Percentiles rank a stretch among this genome's conserved stretches.
These are phyloP conservation scores for Euura saliciscinereae DNA, from an alignment of 1,140 invertebrate genomes.

Conservation along the genomic window DNA sequence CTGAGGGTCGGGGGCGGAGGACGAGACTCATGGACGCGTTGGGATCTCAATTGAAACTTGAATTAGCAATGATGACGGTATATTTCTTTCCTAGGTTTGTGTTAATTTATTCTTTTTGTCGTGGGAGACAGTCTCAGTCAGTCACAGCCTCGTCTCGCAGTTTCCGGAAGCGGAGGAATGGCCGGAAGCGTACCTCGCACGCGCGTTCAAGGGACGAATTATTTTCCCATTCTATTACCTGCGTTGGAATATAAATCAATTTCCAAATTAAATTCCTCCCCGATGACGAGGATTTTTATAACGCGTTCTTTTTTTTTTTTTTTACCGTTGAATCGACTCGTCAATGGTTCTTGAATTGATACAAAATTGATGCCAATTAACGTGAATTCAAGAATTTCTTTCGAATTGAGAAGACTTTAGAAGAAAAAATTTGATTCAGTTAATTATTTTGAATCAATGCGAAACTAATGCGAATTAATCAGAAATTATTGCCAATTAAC, in stretches of 20 bases:
- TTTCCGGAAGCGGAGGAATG: background rate
- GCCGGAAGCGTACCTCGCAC: slow-evolving; percentile 39
- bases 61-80: background rate
- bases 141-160: no score
- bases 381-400: no score
- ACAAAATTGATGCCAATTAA: no score
- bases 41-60: slow-evolving; percentile 18
- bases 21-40: background rate
- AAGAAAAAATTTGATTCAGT: no score
- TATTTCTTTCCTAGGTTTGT: background rate
- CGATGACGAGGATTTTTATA: slow-evolving; percentile 27
- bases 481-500: no score
- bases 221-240: slow-evolving; percentile 57
- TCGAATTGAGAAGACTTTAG: no score
- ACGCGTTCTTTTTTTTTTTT: no score
- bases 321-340: no score
- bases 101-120: background rate
- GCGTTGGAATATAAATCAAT: slow-evolving; percentile 58
- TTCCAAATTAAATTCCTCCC: slow-evolving; percentile 57
- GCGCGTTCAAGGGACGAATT: slow-evolving; percentile 55
- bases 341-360: no score
- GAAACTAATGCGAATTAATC: no score
- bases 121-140: background rate
- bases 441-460: no score
- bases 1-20: slow-evolving; percentile 25